These are phyloP conservation scores for Calameuta filiformis DNA, from an alignment of 2,888 invertebrate species.

Conservation along the genomic window DNA sequence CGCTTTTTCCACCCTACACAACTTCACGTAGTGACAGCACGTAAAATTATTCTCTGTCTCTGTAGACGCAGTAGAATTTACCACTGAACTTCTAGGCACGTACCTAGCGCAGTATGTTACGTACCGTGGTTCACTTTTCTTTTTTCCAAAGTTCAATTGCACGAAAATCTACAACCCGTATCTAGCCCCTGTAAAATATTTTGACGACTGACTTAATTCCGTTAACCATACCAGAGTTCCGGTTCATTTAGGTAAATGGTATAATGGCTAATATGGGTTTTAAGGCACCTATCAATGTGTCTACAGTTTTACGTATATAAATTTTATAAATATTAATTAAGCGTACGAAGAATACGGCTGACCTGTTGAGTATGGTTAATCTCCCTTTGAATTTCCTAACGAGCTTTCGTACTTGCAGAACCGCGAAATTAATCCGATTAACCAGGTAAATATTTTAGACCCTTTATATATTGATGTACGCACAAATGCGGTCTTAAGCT, in stretches of 20 bases:
- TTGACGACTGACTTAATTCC: constrained; percentile 21
- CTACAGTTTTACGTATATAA: not conserved
- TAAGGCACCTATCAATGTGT: not conserved
- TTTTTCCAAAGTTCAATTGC: not conserved
- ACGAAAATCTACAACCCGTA: not conserved
- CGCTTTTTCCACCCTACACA: not conserved
- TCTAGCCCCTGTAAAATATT: constrained; percentile 13
- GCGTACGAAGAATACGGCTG: not conserved
- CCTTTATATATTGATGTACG: not conserved
- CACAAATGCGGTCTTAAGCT: not conserved
- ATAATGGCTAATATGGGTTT: not conserved
- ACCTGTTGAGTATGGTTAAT: not conserved
- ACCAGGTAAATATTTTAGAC: constrained; percentile 26
- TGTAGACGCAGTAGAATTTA: not conserved
- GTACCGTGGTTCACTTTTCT: not conserved
- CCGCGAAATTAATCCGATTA: constrained; percentile 29
- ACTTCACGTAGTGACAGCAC: not conserved
- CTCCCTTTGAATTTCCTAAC: not conserved
- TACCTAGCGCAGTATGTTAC: not conserved
- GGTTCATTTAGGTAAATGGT: not conserved
- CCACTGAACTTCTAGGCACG: not conserved
- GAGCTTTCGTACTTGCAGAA: not conserved
- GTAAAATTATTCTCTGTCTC: not conserved
- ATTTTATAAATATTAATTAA: not conserved
- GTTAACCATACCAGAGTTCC: not conserved